Base-by-base conservation (phyloP, 2,113 vertebrate genomes). In the Parus major region DNA sequence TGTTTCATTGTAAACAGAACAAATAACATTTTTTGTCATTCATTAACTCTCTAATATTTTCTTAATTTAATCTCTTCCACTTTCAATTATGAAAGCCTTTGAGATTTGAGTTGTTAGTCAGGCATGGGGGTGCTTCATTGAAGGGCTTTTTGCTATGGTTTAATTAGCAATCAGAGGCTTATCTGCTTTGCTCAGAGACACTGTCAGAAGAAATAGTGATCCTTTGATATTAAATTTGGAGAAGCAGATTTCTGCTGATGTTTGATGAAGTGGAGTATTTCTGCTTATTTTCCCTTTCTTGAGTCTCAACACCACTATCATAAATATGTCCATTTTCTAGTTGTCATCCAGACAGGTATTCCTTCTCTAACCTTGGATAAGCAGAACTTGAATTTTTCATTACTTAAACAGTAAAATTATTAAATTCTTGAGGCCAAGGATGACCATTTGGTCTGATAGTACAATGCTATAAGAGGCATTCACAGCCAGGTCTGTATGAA, bases 161-260 rank as follows among this genome's bases (percentile, higher is more conserved):
- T 97, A 97, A 95, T 95, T 96, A 95, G 94, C 90, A 95, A 89
- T 95, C 93, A 93, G 94, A 96, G 64, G 68, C 79, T 95, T 80
- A 87, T 89, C 79, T 90, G 79, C 79, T 93, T 93, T 81, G 79
- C 90, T 94, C n/a, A 90, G 63, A 95, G 75, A 88, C 50, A 21
- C 24, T 92, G 66, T 85, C 75, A 76, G 75, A 93, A 92, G 56
- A 91, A 90, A 70, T 36, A 91, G 60, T 16, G 33, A 93, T 94
- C 56, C 68, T 96, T 94, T 93, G 72, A 94, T 95, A 95, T 14
- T 78, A 88, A 90, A 82, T 92, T 81, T 72, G 56, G 52, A 96
- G 68, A 94, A 92, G 28, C 31, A 83, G 52, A 56, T 78, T 92
- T 84, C 76, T 68, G n/a, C 57, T 79, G 60, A 83, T 70, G 44